Evolutionary conservation across 2,797 vertebrate species (phyloP), one percentile per base, ranked within the genome.

Genomic region (Amniataba percoides): DNA sequence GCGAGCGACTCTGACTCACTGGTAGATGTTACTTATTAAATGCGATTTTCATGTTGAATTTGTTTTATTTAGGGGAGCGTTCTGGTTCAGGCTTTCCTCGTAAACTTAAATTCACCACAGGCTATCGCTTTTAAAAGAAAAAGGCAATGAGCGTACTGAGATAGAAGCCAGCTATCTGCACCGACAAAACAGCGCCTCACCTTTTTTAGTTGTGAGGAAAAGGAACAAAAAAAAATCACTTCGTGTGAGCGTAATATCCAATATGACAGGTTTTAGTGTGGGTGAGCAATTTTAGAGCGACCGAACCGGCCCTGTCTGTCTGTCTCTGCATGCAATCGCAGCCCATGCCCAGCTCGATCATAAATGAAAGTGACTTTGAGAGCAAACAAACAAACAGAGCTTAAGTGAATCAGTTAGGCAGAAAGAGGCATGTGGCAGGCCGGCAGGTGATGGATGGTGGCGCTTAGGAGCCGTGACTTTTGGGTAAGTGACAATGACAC

Each of bases 401-500:
- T 81, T 91, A 90, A 93, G 91, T 92, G 89, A 91, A 92, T 94
- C 89, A 87, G 90, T 92, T 92, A 91, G 88, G 84, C 89, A 88
- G 88, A 91, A 87, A 89, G 87, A 81, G 77, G 89, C 88, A 84
- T 88, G 90, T 88, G 91, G 91, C 91, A 92, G 90, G 82, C 89
- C 77, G 88, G 88, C 85, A 89, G 91, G 83, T 95, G 95, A 95
- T 94, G 94, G 94, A 95, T 95, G 93, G 89, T 53, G 78, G 78
- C 80, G 90, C 89, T 94, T 87, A 92, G 92, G 88, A 93, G 92
- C 90, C 89, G 76, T 92, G 94, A 94, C 93, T 94, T 94, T 92
- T 93, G 84, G 93, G 90, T 94, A 93, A 95, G 92, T 94, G 94
- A 95, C 94, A 95, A 94, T 94, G 93, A 95, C 93, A 94, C 91